A percentile compares a stretch with the other conserved stretches of the same genome.
These are phyloP conservation scores for Crepidodera aurea DNA, from an alignment of 2,888 invertebrate species.

Conservation along the genomic window DNA sequence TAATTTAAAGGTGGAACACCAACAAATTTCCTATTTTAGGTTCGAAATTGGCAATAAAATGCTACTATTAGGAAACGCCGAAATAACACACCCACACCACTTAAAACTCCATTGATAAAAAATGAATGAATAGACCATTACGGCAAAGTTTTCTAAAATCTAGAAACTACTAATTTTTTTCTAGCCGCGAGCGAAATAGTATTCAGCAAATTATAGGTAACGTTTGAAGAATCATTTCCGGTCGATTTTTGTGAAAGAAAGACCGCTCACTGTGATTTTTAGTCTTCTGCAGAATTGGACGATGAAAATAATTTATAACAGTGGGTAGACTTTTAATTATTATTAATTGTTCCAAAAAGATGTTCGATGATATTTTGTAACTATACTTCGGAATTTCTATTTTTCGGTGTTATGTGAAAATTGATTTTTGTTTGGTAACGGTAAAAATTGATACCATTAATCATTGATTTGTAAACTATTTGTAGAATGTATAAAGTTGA, in stretches of 20 bases:
- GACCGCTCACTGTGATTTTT: slow-evolving; percentile 1
- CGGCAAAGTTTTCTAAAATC: slow-evolving; percentile 37
- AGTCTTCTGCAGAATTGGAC: neutral
- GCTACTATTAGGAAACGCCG: slow-evolving; percentile 15
- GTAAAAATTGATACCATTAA: too few species aligned
- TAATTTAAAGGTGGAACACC: too few species aligned
- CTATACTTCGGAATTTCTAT: too few species aligned
- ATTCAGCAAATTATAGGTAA: slow-evolving; percentile 30
- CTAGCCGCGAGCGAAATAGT: slow-evolving; percentile 29
- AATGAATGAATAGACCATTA: slow-evolving; percentile 43
- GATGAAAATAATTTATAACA: too few species aligned
- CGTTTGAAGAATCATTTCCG: slow-evolving; percentile 32
- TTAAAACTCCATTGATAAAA: slow-evolving; percentile 47
- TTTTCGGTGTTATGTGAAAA: too few species aligned
- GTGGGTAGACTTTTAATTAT: too few species aligned
- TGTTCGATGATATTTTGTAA: too few species aligned
- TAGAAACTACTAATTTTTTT: slow-evolving; percentile 39
- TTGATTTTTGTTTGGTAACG: too few species aligned
- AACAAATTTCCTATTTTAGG: neutral
- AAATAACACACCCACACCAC: slow-evolving; percentile 42
- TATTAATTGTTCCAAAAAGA: neutral
- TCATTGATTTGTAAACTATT: too few species aligned
- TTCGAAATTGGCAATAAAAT: slow-evolving; percentile 10
- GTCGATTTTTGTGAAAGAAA: slow-evolving; percentile 23
- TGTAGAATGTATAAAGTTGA: too few species aligned